These are phyloP conservation scores for Orycteropus afer DNA, from an alignment of 2,113 vertebrate species.

Conservation along the genomic window DNA sequence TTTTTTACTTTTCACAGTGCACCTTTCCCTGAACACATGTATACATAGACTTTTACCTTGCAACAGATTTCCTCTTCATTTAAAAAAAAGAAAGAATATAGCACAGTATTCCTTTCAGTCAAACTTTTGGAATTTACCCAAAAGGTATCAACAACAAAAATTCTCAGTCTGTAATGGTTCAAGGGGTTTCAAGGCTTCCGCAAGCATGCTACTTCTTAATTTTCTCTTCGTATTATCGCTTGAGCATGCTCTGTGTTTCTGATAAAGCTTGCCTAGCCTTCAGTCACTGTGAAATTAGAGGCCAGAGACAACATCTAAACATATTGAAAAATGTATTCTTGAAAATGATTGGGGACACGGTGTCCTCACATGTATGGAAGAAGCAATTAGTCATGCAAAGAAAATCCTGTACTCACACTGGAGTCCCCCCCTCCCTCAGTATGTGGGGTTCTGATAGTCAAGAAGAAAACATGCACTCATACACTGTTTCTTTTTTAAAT, in stretches of 20 bases:
- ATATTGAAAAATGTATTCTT: conserved; percentile 41
- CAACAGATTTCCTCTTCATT: conserved; percentile 85
- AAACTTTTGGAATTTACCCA: conserved; percentile 76
- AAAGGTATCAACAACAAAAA: conserved; percentile 83
- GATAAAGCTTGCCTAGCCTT: conserved; percentile 71
- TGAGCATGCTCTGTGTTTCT: conserved; percentile 53
- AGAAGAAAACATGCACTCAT: background rate
- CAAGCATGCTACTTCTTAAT: conserved; percentile 77
- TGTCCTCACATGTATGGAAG: background rate
- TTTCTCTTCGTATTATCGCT: conserved; percentile 75
- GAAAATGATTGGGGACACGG: conserved; percentile 34
- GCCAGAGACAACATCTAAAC: conserved; percentile 46
- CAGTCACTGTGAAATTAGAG: conserved; percentile 69
- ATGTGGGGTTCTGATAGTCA: background rate
- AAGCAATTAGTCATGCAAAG: background rate
- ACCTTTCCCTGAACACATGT: background rate
- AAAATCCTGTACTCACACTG: rapidly evolving
- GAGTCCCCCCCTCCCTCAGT: rapidly evolving
- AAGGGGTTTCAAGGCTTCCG: conserved; percentile 82
- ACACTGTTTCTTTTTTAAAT: too few species aligned
- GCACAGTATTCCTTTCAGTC: conserved; percentile 84
- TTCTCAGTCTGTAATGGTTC: conserved; percentile 80
- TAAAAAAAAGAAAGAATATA: conserved; percentile 73
- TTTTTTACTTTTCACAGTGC: conserved; percentile 80
- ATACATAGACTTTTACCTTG: conserved; percentile 56